A percentile compares a stretch with the other conserved stretches of the same genome.
These are phyloP conservation scores for Coleophora deauratella DNA, from an alignment of 2,888 invertebrate genomes.

Conservation along the genomic window DNA sequence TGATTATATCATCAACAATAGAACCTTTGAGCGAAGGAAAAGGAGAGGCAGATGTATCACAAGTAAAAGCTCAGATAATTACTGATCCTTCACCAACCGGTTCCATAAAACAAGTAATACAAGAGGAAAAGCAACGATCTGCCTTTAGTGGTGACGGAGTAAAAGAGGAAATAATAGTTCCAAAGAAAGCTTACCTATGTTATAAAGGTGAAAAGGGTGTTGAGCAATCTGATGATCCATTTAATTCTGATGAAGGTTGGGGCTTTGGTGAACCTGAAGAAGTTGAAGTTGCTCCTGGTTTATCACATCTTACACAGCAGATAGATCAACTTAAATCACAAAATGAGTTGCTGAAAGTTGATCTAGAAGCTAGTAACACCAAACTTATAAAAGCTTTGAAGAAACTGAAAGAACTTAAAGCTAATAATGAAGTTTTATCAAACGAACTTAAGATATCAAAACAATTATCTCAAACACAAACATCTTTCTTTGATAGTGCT, in stretches of 20 bases:
- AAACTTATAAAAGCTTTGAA: slow-evolving; percentile 86
- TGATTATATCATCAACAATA: slow-evolving; percentile 63
- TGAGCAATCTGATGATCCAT: slow-evolving; percentile 40
- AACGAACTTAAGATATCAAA: slow-evolving; percentile 70
- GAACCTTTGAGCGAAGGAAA: slow-evolving; percentile 44
- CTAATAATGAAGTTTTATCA: slow-evolving; percentile 75
- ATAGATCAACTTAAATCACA: slow-evolving; percentile 75
- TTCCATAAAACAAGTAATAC: slow-evolving; percentile 15
- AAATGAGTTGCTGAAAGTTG: slow-evolving; percentile 72
- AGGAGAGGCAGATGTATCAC: slow-evolving; percentile 34
- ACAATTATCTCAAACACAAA: slow-evolving; percentile 65
- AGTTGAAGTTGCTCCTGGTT: slow-evolving; percentile 45
- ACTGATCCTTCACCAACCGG: slow-evolving; percentile 20
- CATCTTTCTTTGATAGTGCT: slow-evolving; percentile 81
- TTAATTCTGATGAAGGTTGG: slow-evolving; percentile 63
- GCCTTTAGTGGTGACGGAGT: slow-evolving; percentile 18
- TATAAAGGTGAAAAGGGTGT: slow-evolving; percentile 40
- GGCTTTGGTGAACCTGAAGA: slow-evolving; percentile 51
- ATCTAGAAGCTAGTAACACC: slow-evolving; percentile 77
- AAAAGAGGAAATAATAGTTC: slow-evolving; percentile 54
- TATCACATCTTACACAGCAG: slow-evolving; percentile 73
- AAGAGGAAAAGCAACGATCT: slow-evolving; percentile 25
- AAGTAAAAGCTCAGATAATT: slow-evolving; percentile 60
- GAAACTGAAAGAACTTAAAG: slow-evolving; percentile 88
- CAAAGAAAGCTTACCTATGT: slow-evolving; percentile 72